These are phyloP conservation scores for Mixornis gularis DNA, from an alignment of 2,113 vertebrate genomes.

Conservation along the genomic window DNA sequence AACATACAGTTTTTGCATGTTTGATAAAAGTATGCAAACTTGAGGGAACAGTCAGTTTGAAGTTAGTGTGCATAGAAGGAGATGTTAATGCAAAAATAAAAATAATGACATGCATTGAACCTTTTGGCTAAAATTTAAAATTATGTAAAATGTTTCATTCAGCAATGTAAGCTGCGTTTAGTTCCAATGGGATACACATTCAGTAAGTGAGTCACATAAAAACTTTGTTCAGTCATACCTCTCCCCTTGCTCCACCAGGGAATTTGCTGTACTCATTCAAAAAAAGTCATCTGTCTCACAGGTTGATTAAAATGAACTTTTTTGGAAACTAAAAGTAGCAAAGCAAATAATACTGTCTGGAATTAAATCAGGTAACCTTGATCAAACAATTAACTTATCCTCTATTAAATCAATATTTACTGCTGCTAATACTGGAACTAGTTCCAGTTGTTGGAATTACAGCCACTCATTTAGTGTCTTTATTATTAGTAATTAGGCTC, in stretches of 20 bases:
- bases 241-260: neutral
- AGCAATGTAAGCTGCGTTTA: neutral
- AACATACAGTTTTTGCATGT: neutral
- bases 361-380: slow-evolving; percentile 13
- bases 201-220: neutral
- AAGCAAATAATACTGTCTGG: neutral
- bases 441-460: neutral
- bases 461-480: neutral
- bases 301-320: slow-evolving; percentile 11
- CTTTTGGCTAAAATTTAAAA: neutral
- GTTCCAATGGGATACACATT: neutral
- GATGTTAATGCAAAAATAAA: neutral
- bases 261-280: neutral
- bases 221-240: neutral
- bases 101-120: neutral
- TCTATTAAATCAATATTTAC: slow-evolving; percentile 38
- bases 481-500: slow-evolving; percentile 2
- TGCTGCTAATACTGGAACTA: neutral
- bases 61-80: neutral
- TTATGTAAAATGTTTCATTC: neutral
- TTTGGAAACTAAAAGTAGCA: slow-evolving; percentile 6
- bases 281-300: neutral
- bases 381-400: slow-evolving; percentile 37
- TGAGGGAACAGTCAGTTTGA: neutral
- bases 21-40: neutral